phyloP scores from a whole-genome alignment of 2,888 invertebrate genomes.

The Eupithecia subumbrata region DNA sequence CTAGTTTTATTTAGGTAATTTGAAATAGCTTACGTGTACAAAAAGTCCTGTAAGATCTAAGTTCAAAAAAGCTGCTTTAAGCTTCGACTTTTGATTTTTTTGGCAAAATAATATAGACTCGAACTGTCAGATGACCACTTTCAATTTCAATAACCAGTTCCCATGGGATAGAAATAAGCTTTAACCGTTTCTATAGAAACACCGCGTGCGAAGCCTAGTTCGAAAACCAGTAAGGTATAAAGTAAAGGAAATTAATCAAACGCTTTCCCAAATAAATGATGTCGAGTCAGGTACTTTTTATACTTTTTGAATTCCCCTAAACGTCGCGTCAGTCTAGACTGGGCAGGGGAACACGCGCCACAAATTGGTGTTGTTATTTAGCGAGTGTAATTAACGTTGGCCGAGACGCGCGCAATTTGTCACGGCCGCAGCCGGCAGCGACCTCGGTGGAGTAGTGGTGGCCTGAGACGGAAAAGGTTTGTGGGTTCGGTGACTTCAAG shows the following conservation, averaged over 20 bases:
- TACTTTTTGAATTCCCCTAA: constrained; percentile 22
- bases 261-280: neutral
- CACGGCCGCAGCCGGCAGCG: constrained; percentile 43
- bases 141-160: neutral
- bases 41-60: too few relatives aligned
- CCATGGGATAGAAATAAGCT: neutral
- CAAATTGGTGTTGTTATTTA: constrained; percentile 50
- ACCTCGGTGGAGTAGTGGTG: neutral
- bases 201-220: neutral
- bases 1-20: too few relatives aligned
- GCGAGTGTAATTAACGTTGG: constrained; percentile 60
- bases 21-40: too few relatives aligned
- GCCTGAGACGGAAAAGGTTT: neutral
- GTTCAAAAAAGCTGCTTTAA: too few relatives aligned
- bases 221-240: neutral
- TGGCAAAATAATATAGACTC: neutral
- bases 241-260: constrained; percentile 3
- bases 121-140: neutral
- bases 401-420: constrained; percentile 62
- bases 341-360: constrained; percentile 39
- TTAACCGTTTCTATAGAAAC: neutral
- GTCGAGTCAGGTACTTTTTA: constrained; percentile 8
- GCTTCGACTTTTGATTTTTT: too few relatives aligned
- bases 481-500: neutral
- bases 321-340: constrained; percentile 40